phyloP scores from a whole-genome alignment of 2,888 invertebrate species.

The Gnatocerus cornutus region DNA sequence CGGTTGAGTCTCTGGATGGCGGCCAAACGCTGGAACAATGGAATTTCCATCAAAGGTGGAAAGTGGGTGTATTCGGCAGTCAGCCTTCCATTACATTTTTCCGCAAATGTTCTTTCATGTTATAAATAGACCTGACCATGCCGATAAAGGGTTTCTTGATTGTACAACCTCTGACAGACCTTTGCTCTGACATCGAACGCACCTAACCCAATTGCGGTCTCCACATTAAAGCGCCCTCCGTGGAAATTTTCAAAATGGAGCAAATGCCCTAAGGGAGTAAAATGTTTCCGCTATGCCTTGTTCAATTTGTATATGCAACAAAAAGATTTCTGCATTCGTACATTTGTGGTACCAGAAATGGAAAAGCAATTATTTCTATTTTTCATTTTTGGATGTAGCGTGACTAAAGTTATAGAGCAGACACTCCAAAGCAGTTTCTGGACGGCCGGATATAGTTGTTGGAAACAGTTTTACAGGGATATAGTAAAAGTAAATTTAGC shows the following conservation, averaged over 20 bases:
- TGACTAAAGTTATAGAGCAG: neutral
- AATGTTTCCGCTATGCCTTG: neutral
- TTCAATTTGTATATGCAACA: too few relatives aligned
- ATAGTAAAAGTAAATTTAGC: slow-evolving; percentile 6
- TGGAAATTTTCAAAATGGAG: slow-evolving; percentile 20
- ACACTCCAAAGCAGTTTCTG: neutral
- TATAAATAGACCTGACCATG: slow-evolving; percentile 25
- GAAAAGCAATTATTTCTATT: too few relatives aligned
- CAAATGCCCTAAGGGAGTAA: neutral
- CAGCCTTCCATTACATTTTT: slow-evolving; percentile 40
- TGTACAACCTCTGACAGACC: slow-evolving; percentile 28
- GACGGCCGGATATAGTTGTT: slow-evolving; percentile 12
- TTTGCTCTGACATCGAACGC: slow-evolving; percentile 21
- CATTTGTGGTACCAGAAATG: too few relatives aligned
- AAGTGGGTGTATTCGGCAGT: slow-evolving; percentile 10
- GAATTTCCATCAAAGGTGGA: slow-evolving; percentile 38
- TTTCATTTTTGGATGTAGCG: too few relatives aligned
- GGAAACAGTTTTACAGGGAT: slow-evolving; percentile 1
- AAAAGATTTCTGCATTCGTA: too few relatives aligned
- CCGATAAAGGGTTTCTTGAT: slow-evolving; percentile 22
- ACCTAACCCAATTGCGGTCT: slow-evolving; percentile 30
- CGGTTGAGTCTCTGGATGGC: slow-evolving; percentile 16
- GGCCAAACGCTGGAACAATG: slow-evolving; percentile 36
- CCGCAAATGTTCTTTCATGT: slow-evolving; percentile 33
- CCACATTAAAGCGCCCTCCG: slow-evolving; percentile 21